These are phyloP conservation scores for Tichodroma muraria DNA, from an alignment of 2,113 vertebrate species.

Conservation along the genomic window DNA sequence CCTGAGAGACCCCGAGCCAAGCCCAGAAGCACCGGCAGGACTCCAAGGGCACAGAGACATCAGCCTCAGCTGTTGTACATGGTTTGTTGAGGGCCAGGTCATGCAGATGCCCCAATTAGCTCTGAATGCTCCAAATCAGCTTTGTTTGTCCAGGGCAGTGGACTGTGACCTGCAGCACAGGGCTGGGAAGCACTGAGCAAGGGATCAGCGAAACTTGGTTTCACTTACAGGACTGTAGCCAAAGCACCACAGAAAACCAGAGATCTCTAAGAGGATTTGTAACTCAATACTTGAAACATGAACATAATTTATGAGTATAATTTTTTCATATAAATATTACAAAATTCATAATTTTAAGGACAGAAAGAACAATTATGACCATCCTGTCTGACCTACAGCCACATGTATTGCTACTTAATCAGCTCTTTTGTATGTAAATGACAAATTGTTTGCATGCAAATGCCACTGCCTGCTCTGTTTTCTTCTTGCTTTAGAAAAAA, in stretches of 20 bases:
- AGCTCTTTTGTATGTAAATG: slow-evolving; percentile 19
- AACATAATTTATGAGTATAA: background rate
- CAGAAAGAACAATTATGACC: background rate
- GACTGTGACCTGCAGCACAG: background rate
- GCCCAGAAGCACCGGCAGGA: background rate
- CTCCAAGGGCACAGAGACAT: background rate
- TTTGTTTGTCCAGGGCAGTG: background rate
- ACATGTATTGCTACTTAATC: background rate
- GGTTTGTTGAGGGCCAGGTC: background rate
- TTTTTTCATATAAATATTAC: background rate
- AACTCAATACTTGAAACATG: background rate
- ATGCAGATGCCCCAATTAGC: background rate
- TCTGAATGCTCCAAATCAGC: background rate
- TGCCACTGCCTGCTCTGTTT: background rate
- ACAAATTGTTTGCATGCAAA: slow-evolving; percentile 18
- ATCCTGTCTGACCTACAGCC: background rate
- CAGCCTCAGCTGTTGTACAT: background rate
- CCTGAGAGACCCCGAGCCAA: background rate
- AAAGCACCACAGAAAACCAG: background rate
- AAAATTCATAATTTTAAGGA: background rate
- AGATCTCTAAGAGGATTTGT: background rate
- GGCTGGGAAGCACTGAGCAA: background rate
- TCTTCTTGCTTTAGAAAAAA: background rate
- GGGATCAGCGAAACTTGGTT: background rate
- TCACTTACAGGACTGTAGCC: background rate